Evolutionary conservation across 2,113 vertebrate genomes (phyloP).

Genomic region (Oncorhynchus clarkii): DNA sequence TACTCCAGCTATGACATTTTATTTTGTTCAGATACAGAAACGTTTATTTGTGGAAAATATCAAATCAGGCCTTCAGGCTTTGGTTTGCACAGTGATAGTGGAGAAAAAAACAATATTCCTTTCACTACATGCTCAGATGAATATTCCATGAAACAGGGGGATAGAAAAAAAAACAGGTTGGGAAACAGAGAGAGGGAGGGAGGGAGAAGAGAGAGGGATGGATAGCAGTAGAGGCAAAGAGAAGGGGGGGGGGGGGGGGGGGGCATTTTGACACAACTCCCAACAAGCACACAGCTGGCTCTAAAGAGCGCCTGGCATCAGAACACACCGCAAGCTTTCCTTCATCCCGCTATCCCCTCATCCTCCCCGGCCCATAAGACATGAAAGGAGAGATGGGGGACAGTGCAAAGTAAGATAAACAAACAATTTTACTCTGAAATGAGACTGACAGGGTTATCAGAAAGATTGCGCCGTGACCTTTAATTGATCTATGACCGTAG

Average conservation of each 20-base stretch:
- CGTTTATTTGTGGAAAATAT: background rate
- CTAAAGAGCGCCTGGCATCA: background rate
- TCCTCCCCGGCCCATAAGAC: background rate
- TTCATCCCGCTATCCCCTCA: background rate
- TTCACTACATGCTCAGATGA: background rate
- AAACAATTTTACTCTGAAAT: background rate
- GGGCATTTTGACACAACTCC: background rate
- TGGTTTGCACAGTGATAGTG: background rate
- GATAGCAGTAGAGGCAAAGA: too few species aligned
- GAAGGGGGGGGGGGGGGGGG: background rate
- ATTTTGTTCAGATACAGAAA: background rate
- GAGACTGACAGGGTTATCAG: background rate
- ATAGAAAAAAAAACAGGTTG: background rate
- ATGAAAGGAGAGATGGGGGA: background rate
- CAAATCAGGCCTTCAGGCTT: background rate
- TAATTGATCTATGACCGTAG: background rate
- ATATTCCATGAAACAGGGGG: background rate
- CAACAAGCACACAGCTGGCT: conserved; percentile 1
- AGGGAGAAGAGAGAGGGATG: background rate
- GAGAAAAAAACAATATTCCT: background rate
- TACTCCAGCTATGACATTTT: background rate
- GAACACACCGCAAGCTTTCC: background rate
- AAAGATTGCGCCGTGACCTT: background rate
- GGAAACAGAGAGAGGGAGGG: background rate
- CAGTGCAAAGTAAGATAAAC: background rate